These are phyloP conservation scores for Oedothorax gibbosus DNA, from an alignment of 1,140 invertebrate genomes.

Conservation along the genomic window DNA sequence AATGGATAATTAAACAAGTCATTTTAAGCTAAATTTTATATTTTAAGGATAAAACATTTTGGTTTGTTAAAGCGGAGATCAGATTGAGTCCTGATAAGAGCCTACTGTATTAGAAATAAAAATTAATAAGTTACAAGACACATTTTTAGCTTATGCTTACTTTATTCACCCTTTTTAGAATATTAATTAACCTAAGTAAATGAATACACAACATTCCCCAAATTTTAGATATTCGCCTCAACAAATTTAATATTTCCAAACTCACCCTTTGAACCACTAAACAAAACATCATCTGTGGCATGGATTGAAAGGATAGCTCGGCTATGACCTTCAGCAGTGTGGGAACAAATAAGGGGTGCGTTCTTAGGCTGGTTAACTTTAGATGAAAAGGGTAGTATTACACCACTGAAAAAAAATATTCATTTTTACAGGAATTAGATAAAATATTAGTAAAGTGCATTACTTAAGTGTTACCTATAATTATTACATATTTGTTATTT, in stretches of 20 bases:
- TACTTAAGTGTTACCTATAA: too few species aligned
- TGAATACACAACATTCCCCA: too few species aligned
- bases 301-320: conserved; percentile 83
- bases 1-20: too few species aligned
- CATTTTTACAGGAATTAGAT: not conserved
- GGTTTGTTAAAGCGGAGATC: too few species aligned
- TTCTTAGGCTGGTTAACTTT: conserved; percentile 65
- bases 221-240: too few species aligned
- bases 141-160: too few species aligned
- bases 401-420: conserved; percentile 60
- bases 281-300: conserved; percentile 80
- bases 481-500: too few species aligned
- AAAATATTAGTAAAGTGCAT: not conserved
- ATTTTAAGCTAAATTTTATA: not conserved
- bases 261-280: conserved; percentile 83
- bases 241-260: not conserved
- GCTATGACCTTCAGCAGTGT: conserved; percentile 85
- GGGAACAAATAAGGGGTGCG: conserved; percentile 79
- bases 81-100: too few species aligned
- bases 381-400: conserved; percentile 63
- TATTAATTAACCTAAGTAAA: too few species aligned
- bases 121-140: too few species aligned
- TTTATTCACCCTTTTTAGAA: too few species aligned
- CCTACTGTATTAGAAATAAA: not conserved
- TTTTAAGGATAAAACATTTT: not conserved